phyloP scores from a whole-genome alignment of 2,888 invertebrate species.

The Hyles lineata region DNA sequence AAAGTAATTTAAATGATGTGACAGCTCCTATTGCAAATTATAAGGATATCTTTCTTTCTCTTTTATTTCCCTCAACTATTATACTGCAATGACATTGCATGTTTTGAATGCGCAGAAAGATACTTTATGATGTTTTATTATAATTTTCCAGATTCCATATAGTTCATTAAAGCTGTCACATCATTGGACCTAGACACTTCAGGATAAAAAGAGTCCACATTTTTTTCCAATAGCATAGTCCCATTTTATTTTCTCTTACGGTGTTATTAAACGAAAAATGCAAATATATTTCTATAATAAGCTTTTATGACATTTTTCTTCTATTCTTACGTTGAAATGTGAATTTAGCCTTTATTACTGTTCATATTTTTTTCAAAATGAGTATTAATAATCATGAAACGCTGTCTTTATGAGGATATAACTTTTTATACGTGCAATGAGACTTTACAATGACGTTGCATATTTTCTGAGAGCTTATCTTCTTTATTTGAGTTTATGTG shows the following conservation, averaged over 20 bases:
- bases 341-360: conserved; percentile 5
- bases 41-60: too few species aligned
- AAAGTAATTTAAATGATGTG: background rate
- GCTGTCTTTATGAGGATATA: conserved; percentile 11
- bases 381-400: conserved; percentile 13
- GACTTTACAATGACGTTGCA: background rate
- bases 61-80: too few species aligned
- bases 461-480: background rate
- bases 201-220: background rate
- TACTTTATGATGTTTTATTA: too few species aligned
- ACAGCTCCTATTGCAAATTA: background rate
- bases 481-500: background rate
- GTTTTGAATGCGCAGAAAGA: too few species aligned
- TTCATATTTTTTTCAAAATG: conserved; percentile 21
- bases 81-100: too few species aligned
- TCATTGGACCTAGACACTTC: too few species aligned
- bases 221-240: background rate
- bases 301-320: conserved; percentile 17
- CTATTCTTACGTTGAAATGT: conserved; percentile 1
- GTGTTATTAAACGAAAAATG: conserved; percentile 9
- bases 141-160: too few species aligned
- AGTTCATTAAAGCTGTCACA: too few species aligned
- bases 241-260: background rate
- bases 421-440: background rate
- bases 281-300: conserved; percentile 4